These are phyloP conservation scores for Tetramorium alpestre DNA, from an alignment of 1,140 invertebrate species.

Conservation along the genomic window DNA sequence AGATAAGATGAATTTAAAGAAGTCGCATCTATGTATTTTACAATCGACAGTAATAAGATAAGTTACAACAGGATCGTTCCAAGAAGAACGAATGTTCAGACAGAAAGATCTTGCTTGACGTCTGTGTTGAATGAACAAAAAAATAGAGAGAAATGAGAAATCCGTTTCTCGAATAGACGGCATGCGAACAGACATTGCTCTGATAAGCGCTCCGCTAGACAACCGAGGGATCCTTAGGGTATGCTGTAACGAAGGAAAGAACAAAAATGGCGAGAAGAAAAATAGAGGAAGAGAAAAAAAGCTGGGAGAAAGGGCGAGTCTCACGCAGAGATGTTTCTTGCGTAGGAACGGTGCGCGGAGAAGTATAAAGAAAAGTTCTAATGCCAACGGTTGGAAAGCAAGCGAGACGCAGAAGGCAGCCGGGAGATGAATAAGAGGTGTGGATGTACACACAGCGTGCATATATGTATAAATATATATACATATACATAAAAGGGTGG, in stretches of 20 bases:
- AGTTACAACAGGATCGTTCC: not conserved
- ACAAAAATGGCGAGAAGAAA: slow-evolving; percentile 32
- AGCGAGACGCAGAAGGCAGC: not conserved
- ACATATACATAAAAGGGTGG: not conserved
- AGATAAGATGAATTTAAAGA: not conserved
- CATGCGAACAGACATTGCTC: not conserved
- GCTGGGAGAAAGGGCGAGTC: not conserved
- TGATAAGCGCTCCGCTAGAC: not conserved
- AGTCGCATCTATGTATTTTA: not conserved
- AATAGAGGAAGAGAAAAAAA: slow-evolving; percentile 17
- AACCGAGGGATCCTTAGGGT: not conserved
- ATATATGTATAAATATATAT: not conserved
- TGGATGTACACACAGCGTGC: not conserved
- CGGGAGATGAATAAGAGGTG: not conserved
- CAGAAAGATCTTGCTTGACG: not conserved
- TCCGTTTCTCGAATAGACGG: not conserved
- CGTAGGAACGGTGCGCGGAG: not conserved
- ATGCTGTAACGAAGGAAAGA: slow-evolving; percentile 2
- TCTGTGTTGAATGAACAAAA: not conserved
- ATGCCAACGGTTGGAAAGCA: slow-evolving; percentile 24
- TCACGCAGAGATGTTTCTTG: not conserved
- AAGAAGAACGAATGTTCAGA: not conserved
- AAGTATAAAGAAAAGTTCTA: slow-evolving; percentile 28
- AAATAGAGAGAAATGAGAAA: not conserved
- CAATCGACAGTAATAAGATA: not conserved